Evolutionary conservation across 2,888 invertebrate species (phyloP).

Genomic region (Tetrapedia diversipes): DNA sequence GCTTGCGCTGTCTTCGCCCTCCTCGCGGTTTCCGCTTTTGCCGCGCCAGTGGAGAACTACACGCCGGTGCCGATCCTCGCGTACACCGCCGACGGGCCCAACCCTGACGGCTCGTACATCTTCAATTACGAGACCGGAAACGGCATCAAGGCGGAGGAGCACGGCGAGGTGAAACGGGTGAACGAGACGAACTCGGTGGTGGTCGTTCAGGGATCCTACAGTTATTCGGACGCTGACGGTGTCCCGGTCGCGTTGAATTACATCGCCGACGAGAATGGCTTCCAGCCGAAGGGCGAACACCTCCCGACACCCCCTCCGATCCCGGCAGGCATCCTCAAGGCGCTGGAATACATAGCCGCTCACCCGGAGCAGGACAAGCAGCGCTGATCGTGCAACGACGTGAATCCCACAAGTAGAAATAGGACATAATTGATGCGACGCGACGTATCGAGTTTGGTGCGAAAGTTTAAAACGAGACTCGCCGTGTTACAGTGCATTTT

Average conservation of each 20-base stretch:
- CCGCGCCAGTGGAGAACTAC: slow-evolving; percentile 62
- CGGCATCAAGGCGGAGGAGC: slow-evolving; percentile 82
- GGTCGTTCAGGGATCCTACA: slow-evolving; percentile 83
- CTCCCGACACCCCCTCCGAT: slow-evolving; percentile 80
- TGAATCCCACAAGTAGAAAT: slow-evolving; percentile 15
- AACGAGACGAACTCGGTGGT: slow-evolving; percentile 84
- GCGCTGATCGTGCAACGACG: slow-evolving; percentile 3
- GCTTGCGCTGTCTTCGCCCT: slow-evolving; percentile 59
- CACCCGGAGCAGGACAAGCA: slow-evolving; percentile 74
- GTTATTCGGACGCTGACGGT: slow-evolving; percentile 86
- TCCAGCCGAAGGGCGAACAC: slow-evolving; percentile 85
- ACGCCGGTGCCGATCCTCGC: slow-evolving; percentile 75
- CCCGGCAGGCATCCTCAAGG: slow-evolving; percentile 80
- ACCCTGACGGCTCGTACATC: slow-evolving; percentile 79
- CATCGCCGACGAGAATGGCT: slow-evolving; percentile 88
- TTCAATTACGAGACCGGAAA: slow-evolving; percentile 83
- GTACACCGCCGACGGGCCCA: slow-evolving; percentile 77
- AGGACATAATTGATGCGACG: slow-evolving; percentile 42
- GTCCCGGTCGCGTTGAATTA: slow-evolving; percentile 85
- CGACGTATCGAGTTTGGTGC: slow-evolving; percentile 17
- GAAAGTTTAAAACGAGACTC: neutral
- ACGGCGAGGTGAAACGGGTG: slow-evolving; percentile 84
- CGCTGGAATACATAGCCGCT: slow-evolving; percentile 79
- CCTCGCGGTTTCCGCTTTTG: slow-evolving; percentile 64
- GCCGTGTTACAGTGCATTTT: slow-evolving; percentile 22